Evolutionary conservation across 2,888 invertebrate species (phyloP).

Genomic region (Muscina levida): DNA sequence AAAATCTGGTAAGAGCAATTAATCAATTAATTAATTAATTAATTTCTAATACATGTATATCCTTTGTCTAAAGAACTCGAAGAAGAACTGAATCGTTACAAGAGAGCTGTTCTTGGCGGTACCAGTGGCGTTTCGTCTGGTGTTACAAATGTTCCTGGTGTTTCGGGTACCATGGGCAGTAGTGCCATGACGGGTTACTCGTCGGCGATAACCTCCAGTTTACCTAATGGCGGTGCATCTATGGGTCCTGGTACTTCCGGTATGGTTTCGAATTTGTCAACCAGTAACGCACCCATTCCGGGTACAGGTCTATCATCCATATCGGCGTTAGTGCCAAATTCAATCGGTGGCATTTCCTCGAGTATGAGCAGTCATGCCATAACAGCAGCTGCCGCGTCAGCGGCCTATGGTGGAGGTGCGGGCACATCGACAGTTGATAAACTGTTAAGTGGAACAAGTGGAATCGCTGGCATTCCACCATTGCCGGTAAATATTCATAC

Average conservation of each 20-base stretch:
- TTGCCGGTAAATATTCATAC: slow-evolving; percentile 80
- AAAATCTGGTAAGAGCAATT: slow-evolving; percentile 74
- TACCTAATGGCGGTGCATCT: slow-evolving; percentile 71
- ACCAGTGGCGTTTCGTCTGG: slow-evolving; percentile 66
- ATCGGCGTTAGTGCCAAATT: slow-evolving; percentile 76
- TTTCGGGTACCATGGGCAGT: slow-evolving; percentile 68
- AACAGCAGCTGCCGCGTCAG: slow-evolving; percentile 81
- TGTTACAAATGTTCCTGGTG: too few species aligned
- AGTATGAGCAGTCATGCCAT: slow-evolving; percentile 87
- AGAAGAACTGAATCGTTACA: slow-evolving; percentile 78
- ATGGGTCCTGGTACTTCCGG: slow-evolving; percentile 65
- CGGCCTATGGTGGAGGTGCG: slow-evolving; percentile 68
- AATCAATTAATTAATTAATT: too few species aligned
- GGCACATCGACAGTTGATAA: slow-evolving; percentile 80
- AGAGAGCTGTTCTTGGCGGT: slow-evolving; percentile 75
- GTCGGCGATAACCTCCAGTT: slow-evolving; percentile 74
- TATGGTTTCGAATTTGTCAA: slow-evolving; percentile 56
- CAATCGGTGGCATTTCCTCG: slow-evolving; percentile 82
- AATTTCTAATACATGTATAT: too few species aligned
- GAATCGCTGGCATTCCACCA: slow-evolving; percentile 77
- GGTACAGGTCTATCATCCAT: slow-evolving; percentile 74
- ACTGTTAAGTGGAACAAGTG: slow-evolving; percentile 80
- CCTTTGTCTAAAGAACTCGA: slow-evolving; percentile 73
- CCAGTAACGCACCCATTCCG: slow-evolving; percentile 54
- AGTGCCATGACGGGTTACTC: slow-evolving; percentile 71